A percentile compares a stretch with the other conserved stretches of the same genome.
These are phyloP conservation scores for Ennomos erosarius DNA, from an alignment of 2,888 invertebrate genomes.

Conservation along the genomic window DNA sequence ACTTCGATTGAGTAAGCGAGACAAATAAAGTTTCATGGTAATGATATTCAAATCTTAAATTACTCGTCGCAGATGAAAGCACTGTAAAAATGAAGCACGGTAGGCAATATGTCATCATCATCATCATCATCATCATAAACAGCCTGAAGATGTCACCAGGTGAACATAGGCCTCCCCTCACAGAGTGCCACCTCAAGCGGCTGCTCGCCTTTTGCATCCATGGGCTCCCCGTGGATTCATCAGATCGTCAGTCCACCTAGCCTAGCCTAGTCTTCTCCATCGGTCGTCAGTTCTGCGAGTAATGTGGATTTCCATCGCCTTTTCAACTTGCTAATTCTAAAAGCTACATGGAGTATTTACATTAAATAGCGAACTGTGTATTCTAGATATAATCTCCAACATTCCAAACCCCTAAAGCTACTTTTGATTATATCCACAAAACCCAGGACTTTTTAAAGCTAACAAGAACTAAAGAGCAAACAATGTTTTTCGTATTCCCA, in stretches of 20 bases:
- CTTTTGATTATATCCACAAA: slow-evolving; percentile 39
- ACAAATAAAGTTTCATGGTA: slow-evolving; percentile 12
- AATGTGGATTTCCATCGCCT: no score
- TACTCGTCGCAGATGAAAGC: slow-evolving; percentile 1
- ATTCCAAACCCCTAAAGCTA: slow-evolving; percentile 42
- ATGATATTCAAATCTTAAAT: slow-evolving; percentile 8
- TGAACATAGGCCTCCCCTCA: no score
- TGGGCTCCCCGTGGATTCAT: no score
- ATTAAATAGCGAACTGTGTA: slow-evolving; percentile 39
- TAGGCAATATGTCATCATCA: no score
- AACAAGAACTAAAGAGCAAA: slow-evolving; percentile 8
- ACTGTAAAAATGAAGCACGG: slow-evolving; percentile 21
- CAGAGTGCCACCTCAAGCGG: no score
- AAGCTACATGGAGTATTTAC: slow-evolving; percentile 39
- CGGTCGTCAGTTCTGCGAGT: no score
- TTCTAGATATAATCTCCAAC: slow-evolving; percentile 40
- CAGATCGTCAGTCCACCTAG: no score
- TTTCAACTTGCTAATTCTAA: no score
- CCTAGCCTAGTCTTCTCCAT: no score
- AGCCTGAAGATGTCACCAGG: no score
- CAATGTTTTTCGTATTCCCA: slow-evolving; percentile 12
- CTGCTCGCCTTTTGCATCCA: no score
- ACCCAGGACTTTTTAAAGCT: slow-evolving; percentile 25
- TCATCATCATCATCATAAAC: no score
- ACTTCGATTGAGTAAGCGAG: slow-evolving; percentile 10